Evolutionary conservation across 2,888 invertebrate genomes (phyloP).

Genomic region (Drosophila pseudotakahashii): DNA sequence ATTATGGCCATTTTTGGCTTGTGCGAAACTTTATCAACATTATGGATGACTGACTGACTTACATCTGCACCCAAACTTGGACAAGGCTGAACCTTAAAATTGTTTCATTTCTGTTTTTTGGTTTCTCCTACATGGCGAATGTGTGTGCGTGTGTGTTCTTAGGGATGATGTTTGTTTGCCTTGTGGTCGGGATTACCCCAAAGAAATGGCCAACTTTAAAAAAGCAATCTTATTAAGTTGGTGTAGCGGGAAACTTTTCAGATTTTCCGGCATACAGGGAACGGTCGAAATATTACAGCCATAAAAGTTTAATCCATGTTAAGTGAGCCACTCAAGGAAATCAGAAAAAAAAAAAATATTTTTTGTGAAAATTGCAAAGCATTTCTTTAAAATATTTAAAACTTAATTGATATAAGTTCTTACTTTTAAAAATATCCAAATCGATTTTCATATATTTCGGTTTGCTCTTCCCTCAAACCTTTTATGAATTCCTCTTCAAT

Average conservation of each 20-base stretch:
- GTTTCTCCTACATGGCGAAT: not conserved
- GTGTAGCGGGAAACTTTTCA: not conserved
- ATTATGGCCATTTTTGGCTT: conserved; percentile 19
- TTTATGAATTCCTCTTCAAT: not conserved
- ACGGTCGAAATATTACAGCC: not conserved
- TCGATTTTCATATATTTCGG: not conserved
- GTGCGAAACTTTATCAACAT: conserved; percentile 52
- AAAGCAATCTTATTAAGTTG: conserved; percentile 25
- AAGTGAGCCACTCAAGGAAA: not conserved
- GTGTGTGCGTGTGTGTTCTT: conserved; percentile 7
- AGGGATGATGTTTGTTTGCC: conserved; percentile 21
- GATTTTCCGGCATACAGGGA: not conserved
- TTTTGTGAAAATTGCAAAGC: not conserved
- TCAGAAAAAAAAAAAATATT: not conserved
- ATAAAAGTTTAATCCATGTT: conserved; percentile 3
- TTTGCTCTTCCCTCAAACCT: not conserved
- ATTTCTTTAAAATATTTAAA: too few species aligned
- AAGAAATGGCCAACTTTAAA: conserved; percentile 16
- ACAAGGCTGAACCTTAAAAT: conserved; percentile 26
- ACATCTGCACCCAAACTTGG: conserved; percentile 6
- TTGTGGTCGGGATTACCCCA: conserved; percentile 16
- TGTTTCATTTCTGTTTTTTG: conserved; percentile 10
- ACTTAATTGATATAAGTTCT: too few species aligned
- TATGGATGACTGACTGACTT: conserved; percentile 43
- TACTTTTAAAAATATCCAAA: too few species aligned